Conservation (phyloP, 2,113 vertebrate genomes). For the Campylomormyrus tamandua region DNA sequence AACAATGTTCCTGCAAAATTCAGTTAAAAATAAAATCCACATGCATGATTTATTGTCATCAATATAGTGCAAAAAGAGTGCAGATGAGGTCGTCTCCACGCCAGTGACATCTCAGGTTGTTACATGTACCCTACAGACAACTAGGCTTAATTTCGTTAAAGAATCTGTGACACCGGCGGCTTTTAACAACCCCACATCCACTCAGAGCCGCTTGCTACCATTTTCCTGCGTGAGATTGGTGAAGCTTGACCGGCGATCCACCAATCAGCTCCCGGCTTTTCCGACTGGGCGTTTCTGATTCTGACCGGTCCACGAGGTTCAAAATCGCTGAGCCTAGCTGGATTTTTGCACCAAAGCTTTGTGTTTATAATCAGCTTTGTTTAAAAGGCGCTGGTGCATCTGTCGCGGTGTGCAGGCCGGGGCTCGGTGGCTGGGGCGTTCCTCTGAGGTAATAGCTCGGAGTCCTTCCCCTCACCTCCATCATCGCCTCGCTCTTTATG, state of each 20-base stretch:
- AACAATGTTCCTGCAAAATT: not conserved
- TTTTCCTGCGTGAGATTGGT: not conserved
- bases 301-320: not conserved
- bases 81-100: not conserved
- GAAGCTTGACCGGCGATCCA: not conserved
- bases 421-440: not conserved
- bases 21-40: not conserved
- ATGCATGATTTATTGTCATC: not conserved
- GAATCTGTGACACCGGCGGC: not conserved
- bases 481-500: not conserved
- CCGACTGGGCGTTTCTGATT: not conserved
- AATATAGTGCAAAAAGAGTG: not conserved
- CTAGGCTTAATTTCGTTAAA: not conserved
- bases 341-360: not conserved
- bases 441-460: not conserved
- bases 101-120: not conserved
- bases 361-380: constrained; percentile 10
- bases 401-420: not conserved
- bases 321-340: not conserved
- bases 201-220: not conserved
- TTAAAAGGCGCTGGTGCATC: not conserved
- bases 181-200: not conserved
- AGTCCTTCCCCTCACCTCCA: not conserved
- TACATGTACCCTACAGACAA: not conserved
- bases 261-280: not conserved